Conservation (phyloP, 2,888 invertebrate species). For the Lampropteryx suffumata region DNA sequence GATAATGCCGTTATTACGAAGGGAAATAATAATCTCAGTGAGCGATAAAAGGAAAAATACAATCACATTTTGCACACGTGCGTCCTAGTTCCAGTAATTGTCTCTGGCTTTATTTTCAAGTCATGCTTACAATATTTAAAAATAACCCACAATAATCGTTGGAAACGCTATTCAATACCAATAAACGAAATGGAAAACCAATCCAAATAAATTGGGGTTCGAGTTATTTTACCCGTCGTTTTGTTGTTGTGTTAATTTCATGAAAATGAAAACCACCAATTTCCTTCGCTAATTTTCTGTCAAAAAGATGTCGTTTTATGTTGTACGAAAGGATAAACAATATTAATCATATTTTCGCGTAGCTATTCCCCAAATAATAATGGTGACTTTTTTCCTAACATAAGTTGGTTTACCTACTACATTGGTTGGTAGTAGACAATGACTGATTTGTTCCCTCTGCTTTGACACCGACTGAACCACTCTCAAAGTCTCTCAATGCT, state of each 20-base stretch:
- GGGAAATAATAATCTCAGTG: slow-evolving; percentile 3
- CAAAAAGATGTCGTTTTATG: background rate
- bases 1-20: slow-evolving; percentile 5
- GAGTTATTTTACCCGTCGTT: slow-evolving; percentile 9
- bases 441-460: too few relatives aligned
- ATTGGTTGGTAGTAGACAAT: too few relatives aligned
- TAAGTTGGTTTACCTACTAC: too few relatives aligned
- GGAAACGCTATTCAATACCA: slow-evolving; percentile 21
- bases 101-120: slow-evolving; percentile 6
- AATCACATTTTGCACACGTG: slow-evolving; percentile 10
- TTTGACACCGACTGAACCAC: too few relatives aligned
- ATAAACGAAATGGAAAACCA: slow-evolving; percentile 27
- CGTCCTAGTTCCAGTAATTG: slow-evolving; percentile 6
- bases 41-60: slow-evolving; percentile 3
- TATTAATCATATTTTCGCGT: too few relatives aligned
- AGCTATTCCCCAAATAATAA: too few relatives aligned
- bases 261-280: slow-evolving; percentile 22
- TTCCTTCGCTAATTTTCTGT: slow-evolving; percentile 14
- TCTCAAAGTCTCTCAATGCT: too few relatives aligned
- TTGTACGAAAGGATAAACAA: too few relatives aligned
- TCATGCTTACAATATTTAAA: slow-evolving; percentile 15
- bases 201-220: slow-evolving; percentile 25
- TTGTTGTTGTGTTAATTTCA: slow-evolving; percentile 21
- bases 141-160: slow-evolving; percentile 13
- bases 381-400: too few relatives aligned